Evolutionary conservation across 2,113 vertebrate genomes (phyloP).

Genomic region (Okapia johnstoni): DNA sequence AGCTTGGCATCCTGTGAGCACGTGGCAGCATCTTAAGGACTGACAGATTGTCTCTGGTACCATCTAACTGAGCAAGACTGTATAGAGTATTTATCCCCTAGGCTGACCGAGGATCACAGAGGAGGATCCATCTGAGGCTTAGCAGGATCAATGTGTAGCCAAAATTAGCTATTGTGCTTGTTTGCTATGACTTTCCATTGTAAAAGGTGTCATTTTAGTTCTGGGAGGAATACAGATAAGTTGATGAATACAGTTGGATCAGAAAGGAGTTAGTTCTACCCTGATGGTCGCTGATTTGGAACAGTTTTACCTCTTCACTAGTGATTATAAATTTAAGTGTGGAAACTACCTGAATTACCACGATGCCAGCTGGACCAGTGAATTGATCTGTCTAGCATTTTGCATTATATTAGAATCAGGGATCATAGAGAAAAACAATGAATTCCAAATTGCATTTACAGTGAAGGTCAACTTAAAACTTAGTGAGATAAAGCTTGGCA

Average conservation of each 20-base stretch:
- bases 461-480: not conserved
- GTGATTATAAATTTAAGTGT: not conserved
- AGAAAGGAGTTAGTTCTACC: not conserved
- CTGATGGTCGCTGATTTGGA: not conserved
- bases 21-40: not conserved
- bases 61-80: not conserved
- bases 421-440: not conserved
- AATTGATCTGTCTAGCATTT: not conserved
- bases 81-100: not conserved
- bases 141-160: not conserved
- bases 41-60: accelerated
- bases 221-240: not conserved
- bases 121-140: not conserved
- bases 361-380: not conserved
- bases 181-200: not conserved
- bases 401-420: not conserved
- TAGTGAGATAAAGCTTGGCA: not conserved
- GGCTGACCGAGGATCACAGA: not conserved
- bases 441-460: not conserved
- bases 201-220: not conserved
- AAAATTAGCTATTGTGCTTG: not conserved
- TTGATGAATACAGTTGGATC: accelerated
- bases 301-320: not conserved
- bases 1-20: not conserved
- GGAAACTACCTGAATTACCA: not conserved